Conservation (phyloP, 92 coral and sea anemone genomes). For the Bergia puertoricense region DNA sequence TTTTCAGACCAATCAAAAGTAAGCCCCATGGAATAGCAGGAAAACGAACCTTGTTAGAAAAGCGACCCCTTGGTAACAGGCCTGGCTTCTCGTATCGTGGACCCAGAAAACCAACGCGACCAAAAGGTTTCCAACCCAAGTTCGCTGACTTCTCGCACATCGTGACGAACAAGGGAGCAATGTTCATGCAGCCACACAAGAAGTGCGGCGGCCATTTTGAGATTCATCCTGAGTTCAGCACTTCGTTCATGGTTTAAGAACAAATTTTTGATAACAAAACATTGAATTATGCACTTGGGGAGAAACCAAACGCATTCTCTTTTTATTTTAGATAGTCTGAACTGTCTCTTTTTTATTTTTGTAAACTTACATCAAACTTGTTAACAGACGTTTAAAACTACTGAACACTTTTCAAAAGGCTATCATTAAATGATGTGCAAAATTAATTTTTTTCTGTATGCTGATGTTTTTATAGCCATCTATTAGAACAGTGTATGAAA, state of each 20-base stretch:
- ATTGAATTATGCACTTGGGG: not conserved
- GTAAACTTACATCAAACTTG: no score
- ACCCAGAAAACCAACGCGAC: not conserved
- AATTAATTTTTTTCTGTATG: not conserved
- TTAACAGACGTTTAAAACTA: not conserved
- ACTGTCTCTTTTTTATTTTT: no score
- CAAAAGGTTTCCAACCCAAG: constrained; percentile 20
- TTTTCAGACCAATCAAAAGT: not conserved
- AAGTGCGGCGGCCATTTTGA: constrained; percentile 75
- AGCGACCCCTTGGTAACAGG: constrained; percentile 28
- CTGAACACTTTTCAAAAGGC: no score
- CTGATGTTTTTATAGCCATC: not conserved
- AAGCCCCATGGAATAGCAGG: constrained; percentile 22
- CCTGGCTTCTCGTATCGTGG: constrained; percentile 37
- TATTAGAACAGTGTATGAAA: not conserved
- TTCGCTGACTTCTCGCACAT: constrained; percentile 30
- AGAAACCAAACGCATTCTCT: no score
- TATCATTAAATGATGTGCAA: not conserved
- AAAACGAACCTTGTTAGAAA: constrained; percentile 18
- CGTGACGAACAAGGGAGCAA: constrained; percentile 73
- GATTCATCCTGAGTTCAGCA: constrained; percentile 88
- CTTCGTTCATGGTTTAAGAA: constrained; percentile 18
- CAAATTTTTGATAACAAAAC: not conserved
- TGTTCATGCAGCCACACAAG: constrained; percentile 94
- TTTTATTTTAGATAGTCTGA: no score